A percentile compares a stretch with the other conserved stretches of the same genome.
These are phyloP conservation scores for Dysdera silvatica DNA, from an alignment of 1,140 invertebrate species.

Conservation along the genomic window DNA sequence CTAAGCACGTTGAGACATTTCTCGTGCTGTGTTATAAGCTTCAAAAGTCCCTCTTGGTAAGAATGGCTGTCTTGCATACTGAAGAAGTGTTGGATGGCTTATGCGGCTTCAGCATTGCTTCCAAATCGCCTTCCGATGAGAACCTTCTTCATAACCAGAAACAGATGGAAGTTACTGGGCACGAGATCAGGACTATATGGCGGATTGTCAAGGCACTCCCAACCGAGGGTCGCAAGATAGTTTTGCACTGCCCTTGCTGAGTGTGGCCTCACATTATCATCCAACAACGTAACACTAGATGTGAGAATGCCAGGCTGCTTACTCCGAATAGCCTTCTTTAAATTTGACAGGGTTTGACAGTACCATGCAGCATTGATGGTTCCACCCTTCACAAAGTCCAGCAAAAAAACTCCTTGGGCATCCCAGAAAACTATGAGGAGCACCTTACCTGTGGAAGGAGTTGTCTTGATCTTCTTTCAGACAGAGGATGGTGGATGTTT, in stretches of 20 bases:
- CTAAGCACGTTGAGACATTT: too few species aligned
- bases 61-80: too few species aligned
- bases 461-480: neutral
- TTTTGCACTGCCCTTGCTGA: neutral
- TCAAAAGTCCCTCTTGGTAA: too few species aligned
- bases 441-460: constrained; percentile 1
- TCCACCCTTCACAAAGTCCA: neutral
- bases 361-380: constrained; percentile 2
- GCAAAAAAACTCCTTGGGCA: neutral
- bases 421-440: constrained; percentile 4
- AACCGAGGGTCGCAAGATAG: neutral
- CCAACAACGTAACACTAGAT: neutral
- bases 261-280: constrained; percentile 3
- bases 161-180: too few species aligned
- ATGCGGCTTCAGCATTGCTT: too few species aligned
- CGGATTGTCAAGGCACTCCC: too few species aligned
- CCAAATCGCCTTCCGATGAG: too few species aligned
- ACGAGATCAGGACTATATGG: too few species aligned
- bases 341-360: neutral
- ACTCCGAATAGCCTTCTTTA: neutral
- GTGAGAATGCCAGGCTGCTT: neutral
- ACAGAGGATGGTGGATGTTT: too few species aligned
- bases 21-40: too few species aligned
- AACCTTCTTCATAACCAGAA: too few species aligned
- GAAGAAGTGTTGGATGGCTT: too few species aligned